phyloP scores from a whole-genome alignment of 2,888 invertebrate genomes.

The Mellilla xanthometata region DNA sequence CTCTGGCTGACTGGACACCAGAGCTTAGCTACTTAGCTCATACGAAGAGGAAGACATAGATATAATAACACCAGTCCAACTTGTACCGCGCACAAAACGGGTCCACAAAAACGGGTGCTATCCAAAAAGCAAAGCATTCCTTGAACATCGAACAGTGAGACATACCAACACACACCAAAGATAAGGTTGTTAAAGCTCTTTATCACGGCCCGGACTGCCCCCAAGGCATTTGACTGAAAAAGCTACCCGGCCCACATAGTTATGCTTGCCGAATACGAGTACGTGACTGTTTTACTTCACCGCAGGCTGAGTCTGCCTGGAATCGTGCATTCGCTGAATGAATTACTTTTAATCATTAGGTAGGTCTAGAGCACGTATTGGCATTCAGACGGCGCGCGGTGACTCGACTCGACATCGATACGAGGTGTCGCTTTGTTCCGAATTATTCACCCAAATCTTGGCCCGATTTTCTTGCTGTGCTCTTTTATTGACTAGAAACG shows the following conservation, averaged over 20 bases:
- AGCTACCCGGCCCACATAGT: conserved; percentile 35
- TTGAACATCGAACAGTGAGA: conserved; percentile 10
- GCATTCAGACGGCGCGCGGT: conserved; percentile 32
- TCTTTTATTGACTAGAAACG: conserved; percentile 4
- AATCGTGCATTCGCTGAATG: conserved; percentile 46
- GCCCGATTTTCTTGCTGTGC: conserved; percentile 4
- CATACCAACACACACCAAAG: conserved; percentile 17
- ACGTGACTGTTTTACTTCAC: conserved; percentile 49
- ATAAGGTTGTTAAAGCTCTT: conserved; percentile 28
- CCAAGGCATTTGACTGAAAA: conserved; percentile 35
- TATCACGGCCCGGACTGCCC: conserved; percentile 27
- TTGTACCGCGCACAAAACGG: no score
- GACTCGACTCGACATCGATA: conserved; percentile 30
- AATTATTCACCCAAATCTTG: conserved; percentile 25
- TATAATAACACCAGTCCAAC: no score
- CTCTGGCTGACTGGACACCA: no score
- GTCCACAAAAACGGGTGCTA: no score
- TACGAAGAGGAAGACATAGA: no score
- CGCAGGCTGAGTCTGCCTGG: conserved; percentile 31
- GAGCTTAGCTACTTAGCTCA: no score
- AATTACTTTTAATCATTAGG: conserved; percentile 51
- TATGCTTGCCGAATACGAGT: conserved; percentile 31
- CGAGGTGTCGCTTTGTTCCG: conserved; percentile 29
- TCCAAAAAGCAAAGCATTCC: no score
- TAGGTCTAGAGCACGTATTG: conserved; percentile 42